Evolutionary conservation across 2,888 invertebrate genomes (phyloP), one percentile per base, ranked within the genome.

Genomic region (Drosophila incognita): DNA sequence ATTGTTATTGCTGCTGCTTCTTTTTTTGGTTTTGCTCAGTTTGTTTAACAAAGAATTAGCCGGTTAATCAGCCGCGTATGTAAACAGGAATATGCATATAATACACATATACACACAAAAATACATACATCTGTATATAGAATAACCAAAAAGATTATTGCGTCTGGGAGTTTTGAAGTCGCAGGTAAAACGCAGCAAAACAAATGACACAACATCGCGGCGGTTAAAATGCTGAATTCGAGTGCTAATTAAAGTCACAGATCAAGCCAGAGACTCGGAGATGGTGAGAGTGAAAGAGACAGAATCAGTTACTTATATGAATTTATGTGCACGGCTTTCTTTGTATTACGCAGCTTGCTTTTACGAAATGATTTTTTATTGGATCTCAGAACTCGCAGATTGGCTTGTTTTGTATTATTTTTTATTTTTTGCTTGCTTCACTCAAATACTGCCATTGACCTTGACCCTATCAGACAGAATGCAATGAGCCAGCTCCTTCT

Each of bases 11-110:
- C 21, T 40, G 31, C 49, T 40, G 49, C 42, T 49, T 36, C 57
- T 54, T 62, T 51, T 66, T 42, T 60, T 49, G 65, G 70, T 63
- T 64, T 51, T 63, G 53, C 76, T 63, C 74, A 51, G 77, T 75
- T 84, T 84, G 82, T 86, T 85, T 86, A 83, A 82, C 69, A 75
- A 83, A 88, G 82, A 87, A 85, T 88, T 83, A 85, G 89, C 82
- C 84, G 83, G 77, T 70, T 77, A 74, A 87, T 81, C 85, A 69
- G 69, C 79, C 53, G 72, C 61, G 74, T 48, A 65, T 71, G 81
- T 81, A 74, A 84, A 75, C 85, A 67, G 60, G 77, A 74, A 74
- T 74, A 58, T 52, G 54, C 35, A 40, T 49, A 53, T 40, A 46
- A 24, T 24, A 46, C 8, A 38, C 4, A 38, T 18, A 38, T 13